Evolutionary conservation across 2,888 invertebrate species (phyloP).

Genomic region (Emesis castigata): DNA sequence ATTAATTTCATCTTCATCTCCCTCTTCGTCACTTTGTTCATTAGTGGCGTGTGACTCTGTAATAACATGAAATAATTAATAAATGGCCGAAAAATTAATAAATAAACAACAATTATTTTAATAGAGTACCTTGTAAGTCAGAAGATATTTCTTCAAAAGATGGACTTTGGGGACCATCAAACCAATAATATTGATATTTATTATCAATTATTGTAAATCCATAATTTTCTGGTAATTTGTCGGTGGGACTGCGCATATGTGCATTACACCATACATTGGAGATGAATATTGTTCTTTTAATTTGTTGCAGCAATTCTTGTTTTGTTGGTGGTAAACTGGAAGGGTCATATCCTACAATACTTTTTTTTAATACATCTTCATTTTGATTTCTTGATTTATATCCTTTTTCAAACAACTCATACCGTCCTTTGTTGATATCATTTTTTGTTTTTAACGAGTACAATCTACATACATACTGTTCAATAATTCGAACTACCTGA

Average conservation of each 20-base stretch:
- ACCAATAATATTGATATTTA: conserved; percentile 49
- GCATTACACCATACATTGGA: conserved; percentile 43
- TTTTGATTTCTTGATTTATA: conserved; percentile 20
- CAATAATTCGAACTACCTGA: conserved; percentile 38
- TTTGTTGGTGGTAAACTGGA: conserved; percentile 49
- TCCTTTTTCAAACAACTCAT: conserved; percentile 35
- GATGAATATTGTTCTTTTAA: conserved; percentile 39
- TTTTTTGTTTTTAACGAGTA: conserved; percentile 35
- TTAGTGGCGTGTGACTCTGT: background rate
- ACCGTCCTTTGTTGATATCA: conserved; percentile 33
- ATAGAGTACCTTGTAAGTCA: conserved; percentile 40
- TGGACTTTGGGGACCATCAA: conserved; percentile 47
- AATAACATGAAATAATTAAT: background rate
- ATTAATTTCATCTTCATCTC: background rate
- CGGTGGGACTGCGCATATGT: conserved; percentile 38
- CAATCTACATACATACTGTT: conserved; percentile 33
- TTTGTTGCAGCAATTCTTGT: conserved; percentile 47
- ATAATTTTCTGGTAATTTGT: conserved; percentile 40
- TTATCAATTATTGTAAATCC: conserved; percentile 43
- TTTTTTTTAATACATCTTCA: conserved; percentile 26
- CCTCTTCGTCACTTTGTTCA: background rate
- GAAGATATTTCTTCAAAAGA: conserved; percentile 56
- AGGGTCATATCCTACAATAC: conserved; percentile 36
- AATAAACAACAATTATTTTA: conserved; percentile 36
- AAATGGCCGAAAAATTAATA: too few species aligned